Evolutionary conservation across 2,797 vertebrate genomes (phyloP), one percentile per base, ranked within the genome.

Genomic region (Heterohyrax brucei): DNA sequence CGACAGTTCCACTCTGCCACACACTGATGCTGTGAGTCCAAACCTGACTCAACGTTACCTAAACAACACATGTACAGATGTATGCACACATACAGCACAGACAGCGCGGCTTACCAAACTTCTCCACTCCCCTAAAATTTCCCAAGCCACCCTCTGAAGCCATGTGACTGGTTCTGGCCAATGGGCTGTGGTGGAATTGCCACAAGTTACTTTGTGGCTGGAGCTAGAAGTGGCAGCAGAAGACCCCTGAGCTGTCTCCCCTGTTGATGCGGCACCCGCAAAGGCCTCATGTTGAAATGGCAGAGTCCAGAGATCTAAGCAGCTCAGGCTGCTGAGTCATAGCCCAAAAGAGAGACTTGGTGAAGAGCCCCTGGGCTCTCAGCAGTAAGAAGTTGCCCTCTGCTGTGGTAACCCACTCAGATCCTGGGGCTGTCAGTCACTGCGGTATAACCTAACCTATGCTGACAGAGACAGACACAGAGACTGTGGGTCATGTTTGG

Each of bases 401-500:
- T 8, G 44, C 26, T 1, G 12, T 13, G 33, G n/a, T 2, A 3
- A 46, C 30, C 56, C 3, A 1, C 0, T 3, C 39, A 2, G 30
- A 56, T 19, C 10, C 79, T 0, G 12, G 48, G 78, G 53, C 12
- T 3, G 3, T 33, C 33, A 13, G 13, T 26, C 1, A 68, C 13
- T 0, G 6, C 0, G 16, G 81, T 33, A 39, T 3, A 39, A 4
- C 24, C 33, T 16, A 26, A 12, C 26, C 56, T 12, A 3, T 0
- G 24, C 64, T 33, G 2, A 24, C 4, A 0, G 24, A 21, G 72
- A 26, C 13, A 39, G 39, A 39, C 53, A 68, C 6, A 7, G 22
- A 19, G 50, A 9, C 16, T 2, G 0, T 3, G 66, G 19, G 0
- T 13, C 2, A 0, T 0, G 7, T 4, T 7, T 7, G 4, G 2